phyloP scores from a whole-genome alignment of 64 coral and sea anemone species.

The Porites lutea region DNA sequence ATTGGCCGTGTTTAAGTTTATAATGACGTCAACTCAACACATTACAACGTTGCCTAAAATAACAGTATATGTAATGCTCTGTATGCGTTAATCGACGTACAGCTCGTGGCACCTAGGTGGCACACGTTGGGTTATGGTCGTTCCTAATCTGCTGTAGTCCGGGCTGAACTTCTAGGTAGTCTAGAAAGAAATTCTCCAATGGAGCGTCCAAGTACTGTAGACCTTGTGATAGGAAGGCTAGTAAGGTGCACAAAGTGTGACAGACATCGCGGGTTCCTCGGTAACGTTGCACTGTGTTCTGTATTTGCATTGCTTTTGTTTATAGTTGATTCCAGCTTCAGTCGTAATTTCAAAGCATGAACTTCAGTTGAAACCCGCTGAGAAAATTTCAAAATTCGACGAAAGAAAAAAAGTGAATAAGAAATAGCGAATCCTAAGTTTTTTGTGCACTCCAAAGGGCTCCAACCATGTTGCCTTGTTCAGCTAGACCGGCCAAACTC shows the following conservation, averaged over 20 bases:
- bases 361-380: neutral
- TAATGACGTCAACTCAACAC: neutral
- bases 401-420: too few relatives aligned
- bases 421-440: too few relatives aligned
- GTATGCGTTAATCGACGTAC: neutral
- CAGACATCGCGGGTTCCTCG: slow-evolving; percentile 1
- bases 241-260: neutral
- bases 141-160: too few relatives aligned
- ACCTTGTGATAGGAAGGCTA: neutral
- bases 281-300: neutral
- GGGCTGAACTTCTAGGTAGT: too few relatives aligned
- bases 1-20: neutral
- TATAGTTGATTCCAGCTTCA: neutral
- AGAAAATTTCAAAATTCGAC: neutral
- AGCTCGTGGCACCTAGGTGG: neutral
- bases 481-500: too few relatives aligned
- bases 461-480: too few relatives aligned
- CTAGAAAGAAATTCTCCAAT: neutral
- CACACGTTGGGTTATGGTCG: neutral
- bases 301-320: neutral
- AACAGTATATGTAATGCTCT: neutral
- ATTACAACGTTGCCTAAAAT: neutral
- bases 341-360: too few relatives aligned
- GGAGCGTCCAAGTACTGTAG: neutral
- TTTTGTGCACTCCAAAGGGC: too few relatives aligned